A percentile compares a stretch with the other conserved stretches of the same genome.
These are phyloP conservation scores for Amblyopsis hoosieri DNA, from an alignment of 2,797 vertebrate species.

Conservation along the genomic window DNA sequence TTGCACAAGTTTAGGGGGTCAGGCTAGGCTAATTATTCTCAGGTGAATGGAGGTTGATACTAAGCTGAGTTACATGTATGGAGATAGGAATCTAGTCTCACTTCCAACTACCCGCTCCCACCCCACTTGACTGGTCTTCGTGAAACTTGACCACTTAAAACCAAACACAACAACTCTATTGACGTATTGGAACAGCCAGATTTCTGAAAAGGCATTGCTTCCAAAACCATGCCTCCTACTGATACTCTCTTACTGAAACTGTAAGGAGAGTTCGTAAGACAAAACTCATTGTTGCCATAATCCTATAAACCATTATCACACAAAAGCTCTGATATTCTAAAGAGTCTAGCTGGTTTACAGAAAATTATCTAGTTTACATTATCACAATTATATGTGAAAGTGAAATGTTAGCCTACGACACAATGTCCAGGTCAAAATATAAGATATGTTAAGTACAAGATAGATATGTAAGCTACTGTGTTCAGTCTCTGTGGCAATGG, in stretches of 20 bases:
- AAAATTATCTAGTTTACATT: too few species aligned
- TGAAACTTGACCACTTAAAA: conserved; percentile 14
- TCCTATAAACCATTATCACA: not conserved
- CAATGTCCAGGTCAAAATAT: too few species aligned
- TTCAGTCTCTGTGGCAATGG: too few species aligned
- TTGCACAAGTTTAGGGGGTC: conserved; percentile 48
- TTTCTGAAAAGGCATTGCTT: not conserved
- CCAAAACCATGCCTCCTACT: not conserved
- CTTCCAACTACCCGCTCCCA: not conserved
- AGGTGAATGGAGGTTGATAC: conserved; percentile 12
- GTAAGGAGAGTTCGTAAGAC: not conserved
- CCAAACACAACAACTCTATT: not conserved
- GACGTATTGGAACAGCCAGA: not conserved
- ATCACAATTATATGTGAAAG: too few species aligned
- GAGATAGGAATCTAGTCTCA: not conserved
- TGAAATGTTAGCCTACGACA: too few species aligned
- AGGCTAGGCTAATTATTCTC: not conserved
- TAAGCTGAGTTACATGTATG: not conserved
- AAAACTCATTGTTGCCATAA: not conserved
- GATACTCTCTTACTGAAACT: not conserved
- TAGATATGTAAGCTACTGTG: too few species aligned
- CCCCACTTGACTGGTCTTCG: not conserved
- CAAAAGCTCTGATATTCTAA: not conserved
- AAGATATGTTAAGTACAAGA: too few species aligned
- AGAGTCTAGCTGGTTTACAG: too few species aligned